Base-by-base conservation (phyloP, 2,113 vertebrate genomes). In the Rhagologus leucostigma region DNA sequence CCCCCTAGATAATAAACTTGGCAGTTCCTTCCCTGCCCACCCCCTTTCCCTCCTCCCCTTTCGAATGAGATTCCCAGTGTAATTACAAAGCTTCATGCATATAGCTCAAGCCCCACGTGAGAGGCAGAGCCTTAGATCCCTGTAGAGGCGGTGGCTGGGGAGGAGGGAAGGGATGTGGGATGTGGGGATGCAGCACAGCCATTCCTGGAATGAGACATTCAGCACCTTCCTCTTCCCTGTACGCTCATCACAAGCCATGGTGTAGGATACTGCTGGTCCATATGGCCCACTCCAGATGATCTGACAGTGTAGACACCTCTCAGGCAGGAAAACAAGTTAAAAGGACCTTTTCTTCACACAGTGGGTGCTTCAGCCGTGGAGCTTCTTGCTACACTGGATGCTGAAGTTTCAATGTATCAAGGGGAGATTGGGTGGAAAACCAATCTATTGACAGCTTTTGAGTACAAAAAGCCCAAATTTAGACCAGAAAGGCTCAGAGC, bases 31-130 rank as follows among this genome's bases (percentile, higher is more conserved):
- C 39, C 29, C 49, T 87, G 56, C 64, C 68, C 39, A 7, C 50
- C 39, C 59, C 32, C 21, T 67, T 83, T 77, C 79, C 32, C 65
- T 79, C 78, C 80, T 59, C 84, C 89, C 55, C n/a, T 82, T 76
- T 62, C 60, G 77, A 96, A 94, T 96, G 80, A 92, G 60, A 91
- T 62, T 93, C 88, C 76, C 49, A 23, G 52, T 17, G 77, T 84
- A 87, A 94, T 89, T 68, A 64, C 49, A 68, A 78, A 77, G 71
- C 76, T 71, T 41, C 2, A 0, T 65, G 57, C 10, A 4, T 16
- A 65, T 55, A 85, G 70, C 78, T 91, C 81, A 8, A 84, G 74
- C 7, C 42, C 32, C 15, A 1, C 10, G 55, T 44, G 65, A 39
- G 29, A 16, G 53, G 86, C 26, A 3, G 63, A 79, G 46, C 42